Evolutionary conservation across 2,888 invertebrate species (phyloP), one percentile per base, ranked within the genome.

Genomic region (Eledona agricola): DNA sequence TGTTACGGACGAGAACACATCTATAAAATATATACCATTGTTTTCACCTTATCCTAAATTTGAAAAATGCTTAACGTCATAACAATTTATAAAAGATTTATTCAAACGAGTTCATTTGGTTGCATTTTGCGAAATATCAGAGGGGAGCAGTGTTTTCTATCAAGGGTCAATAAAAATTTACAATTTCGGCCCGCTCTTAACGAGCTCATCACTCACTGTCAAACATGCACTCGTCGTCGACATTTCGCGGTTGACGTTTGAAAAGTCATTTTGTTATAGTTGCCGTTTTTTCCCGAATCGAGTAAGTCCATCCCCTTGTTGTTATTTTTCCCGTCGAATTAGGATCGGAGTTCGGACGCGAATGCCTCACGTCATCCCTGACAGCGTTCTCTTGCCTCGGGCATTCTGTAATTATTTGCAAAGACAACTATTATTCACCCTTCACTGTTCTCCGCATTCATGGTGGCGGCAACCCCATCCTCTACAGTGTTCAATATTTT

Each of bases 391-490:
- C 47, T 47, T 52, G 51, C 65, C 60, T 51, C 37, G 40, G 64
- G 67, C 60, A 51, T 55, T 57, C 62, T 65, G 65, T 69, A 69
- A 69, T 69, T 69, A 67, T 67, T 67, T 64, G 61, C 64, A 64
- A 66, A 69, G 67, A 69, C 65, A 67, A 67, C 69, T 66, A 67
- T 69, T 66, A 69, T 67, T 67, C 65, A 65, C 58, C 61, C 60
- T 60, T 60, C 38, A 51, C 45, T 22, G 35, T 46, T 47, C 58
- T 37, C 37, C 28, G 43, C 38, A 38, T 52, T 52, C n/a, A n/a
- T 37, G 46, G 43, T 51, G 43, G 43, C 29, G 40, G 38, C 31
- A 11, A 23, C 19, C 35, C 23, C 32, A 23, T 29, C 13, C 22
- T 37, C 38, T 16, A 17, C 34, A 32, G 46, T 49, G 51, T 51